Percentiles rank a stretch among this genome's conserved stretches.
Evolutionary conservation across 2,797 vertebrate species (phyloP).

Genomic region (Macropus fuliginosus): DNA sequence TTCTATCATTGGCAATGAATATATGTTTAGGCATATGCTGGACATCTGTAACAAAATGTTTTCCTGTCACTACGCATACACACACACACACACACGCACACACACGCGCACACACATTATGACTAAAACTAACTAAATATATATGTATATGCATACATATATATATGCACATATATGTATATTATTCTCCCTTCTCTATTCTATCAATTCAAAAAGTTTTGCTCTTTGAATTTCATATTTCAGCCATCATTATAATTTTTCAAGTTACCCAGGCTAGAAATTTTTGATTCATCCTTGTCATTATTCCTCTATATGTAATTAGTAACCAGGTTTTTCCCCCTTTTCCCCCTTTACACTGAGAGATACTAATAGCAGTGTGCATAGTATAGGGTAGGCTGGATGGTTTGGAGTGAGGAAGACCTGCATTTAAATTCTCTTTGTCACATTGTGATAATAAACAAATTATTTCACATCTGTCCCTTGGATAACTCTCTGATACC

Average conservation of each 20-base stretch:
- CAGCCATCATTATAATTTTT: no score
- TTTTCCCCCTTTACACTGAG: background rate
- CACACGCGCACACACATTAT: no score
- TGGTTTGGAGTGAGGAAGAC: background rate
- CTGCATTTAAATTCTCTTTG: background rate
- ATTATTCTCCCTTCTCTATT: no score
- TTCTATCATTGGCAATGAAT: background rate
- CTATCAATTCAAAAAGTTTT: background rate
- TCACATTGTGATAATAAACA: background rate
- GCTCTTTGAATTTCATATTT: fast-evolving
- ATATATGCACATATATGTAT: no score
- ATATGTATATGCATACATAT: no score
- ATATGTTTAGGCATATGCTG: background rate
- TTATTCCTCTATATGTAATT: background rate
- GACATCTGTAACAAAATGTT: background rate
- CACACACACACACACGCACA: no score
- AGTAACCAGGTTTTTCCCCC: fast-evolving
- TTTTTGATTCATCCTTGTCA: background rate
- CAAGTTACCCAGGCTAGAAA: background rate
- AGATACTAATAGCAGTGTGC: background rate
- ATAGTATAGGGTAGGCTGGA: background rate
- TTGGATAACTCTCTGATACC: background rate
- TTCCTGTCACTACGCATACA: background rate
- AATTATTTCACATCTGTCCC: background rate
- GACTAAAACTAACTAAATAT: no score